Conservation (phyloP, 2,113 vertebrate species). For the Verasper variegatus region DNA sequence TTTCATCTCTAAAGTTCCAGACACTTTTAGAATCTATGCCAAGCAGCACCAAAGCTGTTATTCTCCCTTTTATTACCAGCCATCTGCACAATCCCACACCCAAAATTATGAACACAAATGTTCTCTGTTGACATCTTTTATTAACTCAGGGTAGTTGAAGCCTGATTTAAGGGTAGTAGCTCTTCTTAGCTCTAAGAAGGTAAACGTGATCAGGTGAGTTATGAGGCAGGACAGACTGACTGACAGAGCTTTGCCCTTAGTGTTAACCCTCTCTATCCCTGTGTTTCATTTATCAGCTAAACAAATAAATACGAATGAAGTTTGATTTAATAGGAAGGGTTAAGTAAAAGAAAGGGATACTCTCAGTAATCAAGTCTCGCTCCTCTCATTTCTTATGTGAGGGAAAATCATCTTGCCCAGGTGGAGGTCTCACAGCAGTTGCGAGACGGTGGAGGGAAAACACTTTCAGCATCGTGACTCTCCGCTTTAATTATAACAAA, state of each 20-base stretch:
- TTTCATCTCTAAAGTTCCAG: neutral
- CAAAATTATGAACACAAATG: neutral
- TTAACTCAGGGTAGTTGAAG: neutral
- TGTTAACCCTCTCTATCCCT: neutral
- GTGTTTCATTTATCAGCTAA: conserved; percentile 4
- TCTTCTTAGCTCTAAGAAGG: neutral
- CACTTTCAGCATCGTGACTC: conserved; percentile 33
- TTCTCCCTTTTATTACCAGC: neutral
- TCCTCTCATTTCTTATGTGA: conserved; percentile 21
- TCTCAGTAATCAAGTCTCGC: conserved; percentile 24
- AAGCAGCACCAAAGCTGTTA: neutral
- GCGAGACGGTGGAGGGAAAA: conserved; percentile 50
- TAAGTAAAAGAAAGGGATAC: conserved; percentile 33
- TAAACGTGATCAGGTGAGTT: neutral
- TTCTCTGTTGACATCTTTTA: neutral
- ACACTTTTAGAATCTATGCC: neutral
- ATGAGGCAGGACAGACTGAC: neutral
- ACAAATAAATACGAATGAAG: conserved; percentile 14
- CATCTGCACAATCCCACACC: neutral
- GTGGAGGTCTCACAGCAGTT: conserved; percentile 29
- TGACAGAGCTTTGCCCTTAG: no score
- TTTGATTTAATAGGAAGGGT: conserved; percentile 6
- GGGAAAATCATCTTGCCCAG: conserved; percentile 31
- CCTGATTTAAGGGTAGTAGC: neutral
- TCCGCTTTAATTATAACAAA: conserved; percentile 67